Conservation (phyloP, 2,888 invertebrate species). For the Hyppa rectilinea region DNA sequence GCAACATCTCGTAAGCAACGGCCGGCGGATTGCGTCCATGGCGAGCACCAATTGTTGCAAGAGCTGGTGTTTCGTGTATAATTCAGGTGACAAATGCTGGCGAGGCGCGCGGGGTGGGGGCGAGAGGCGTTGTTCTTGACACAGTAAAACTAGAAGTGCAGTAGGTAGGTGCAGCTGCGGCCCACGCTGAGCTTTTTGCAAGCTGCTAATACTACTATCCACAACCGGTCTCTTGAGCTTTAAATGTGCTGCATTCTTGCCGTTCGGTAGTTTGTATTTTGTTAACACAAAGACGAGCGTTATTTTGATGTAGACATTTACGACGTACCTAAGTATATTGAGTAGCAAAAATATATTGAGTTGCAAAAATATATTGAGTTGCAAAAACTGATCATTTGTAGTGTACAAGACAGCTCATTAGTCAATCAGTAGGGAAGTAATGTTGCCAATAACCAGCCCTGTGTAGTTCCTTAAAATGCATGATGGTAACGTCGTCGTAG, state of each 20-base stretch:
- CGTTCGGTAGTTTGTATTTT: constrained; percentile 55
- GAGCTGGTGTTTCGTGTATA: constrained; percentile 72
- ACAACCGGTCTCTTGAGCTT: constrained; percentile 74
- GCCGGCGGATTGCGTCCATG: constrained; percentile 70
- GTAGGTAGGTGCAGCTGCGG: constrained; percentile 90
- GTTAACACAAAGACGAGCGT: constrained; percentile 40
- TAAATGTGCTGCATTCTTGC: constrained; percentile 66
- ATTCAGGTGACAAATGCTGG: constrained; percentile 77
- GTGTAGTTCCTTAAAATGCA: constrained; percentile 9
- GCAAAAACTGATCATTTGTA: constrained; percentile 1
- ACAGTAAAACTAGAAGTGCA: constrained; percentile 91
- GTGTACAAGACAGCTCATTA: constrained; percentile 11
- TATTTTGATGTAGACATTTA: constrained; percentile 9
- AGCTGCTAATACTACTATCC: constrained; percentile 75
- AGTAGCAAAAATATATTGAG: constrained; percentile 8
- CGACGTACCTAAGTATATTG: constrained; percentile 4
- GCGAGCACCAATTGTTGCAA: constrained; percentile 73
- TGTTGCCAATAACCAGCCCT: constrained; percentile 11
- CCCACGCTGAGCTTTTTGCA: constrained; percentile 89
- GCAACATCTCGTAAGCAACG: constrained; percentile 68
- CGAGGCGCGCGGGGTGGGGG: constrained; percentile 78
- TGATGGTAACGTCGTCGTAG: background rate
- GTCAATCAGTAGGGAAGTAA: constrained; percentile 25
- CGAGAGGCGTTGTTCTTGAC: constrained; percentile 90
- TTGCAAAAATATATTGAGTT: constrained; percentile 4